Evolutionary conservation across 2,888 invertebrate species (phyloP), one percentile per base, ranked within the genome.

Genomic region (Eurytoma californica): DNA sequence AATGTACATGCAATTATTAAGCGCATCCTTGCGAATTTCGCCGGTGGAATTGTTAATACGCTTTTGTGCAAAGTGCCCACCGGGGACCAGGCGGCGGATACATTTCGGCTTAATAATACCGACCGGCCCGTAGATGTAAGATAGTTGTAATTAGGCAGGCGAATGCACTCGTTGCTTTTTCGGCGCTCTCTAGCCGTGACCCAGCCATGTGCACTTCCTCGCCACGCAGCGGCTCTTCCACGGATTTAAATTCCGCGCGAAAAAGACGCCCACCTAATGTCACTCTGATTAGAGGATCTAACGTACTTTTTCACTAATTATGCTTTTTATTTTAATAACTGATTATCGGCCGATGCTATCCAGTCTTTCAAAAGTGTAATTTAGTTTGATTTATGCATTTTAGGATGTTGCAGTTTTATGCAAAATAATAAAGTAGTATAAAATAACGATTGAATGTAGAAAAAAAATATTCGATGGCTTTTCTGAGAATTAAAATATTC

Each of bases 111-210:
- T 87, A 87, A 87, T 86, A 85, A 89, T 86, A 88, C 68, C 51
- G 72, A 24, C 28, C 60, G 16, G 82, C 82, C 84, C 83, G 86
- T 87, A 89, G 88, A 89, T 90, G 87, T 85, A 86, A 89, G 89
- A 90, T 90, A 89, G 88, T 90, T 88, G 86, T 90, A 90, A 90
- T 90, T 90, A 89, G 88, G 87, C 85, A 83, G 75, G 74, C 75
- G 60, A 75, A 49, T 85, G 87, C 85, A 86, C 86, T 85, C 86
- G 82, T 82, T 80, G 39, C 39, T 83, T 84, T 24, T 69, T 75
- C 70, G 72, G 58, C 53, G 57, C 39, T 65, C 28, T 77, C 77
- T 72, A 70, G 67, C 60, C 53, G 28, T 14, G 55, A 58, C 68
- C 20, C 72, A 72, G 49, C 76, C 80, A 76, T 76, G 80, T 80